Evolutionary conservation across 23 tunicate species (phyloP).

Genomic region (Ciona savignyi): DNA sequence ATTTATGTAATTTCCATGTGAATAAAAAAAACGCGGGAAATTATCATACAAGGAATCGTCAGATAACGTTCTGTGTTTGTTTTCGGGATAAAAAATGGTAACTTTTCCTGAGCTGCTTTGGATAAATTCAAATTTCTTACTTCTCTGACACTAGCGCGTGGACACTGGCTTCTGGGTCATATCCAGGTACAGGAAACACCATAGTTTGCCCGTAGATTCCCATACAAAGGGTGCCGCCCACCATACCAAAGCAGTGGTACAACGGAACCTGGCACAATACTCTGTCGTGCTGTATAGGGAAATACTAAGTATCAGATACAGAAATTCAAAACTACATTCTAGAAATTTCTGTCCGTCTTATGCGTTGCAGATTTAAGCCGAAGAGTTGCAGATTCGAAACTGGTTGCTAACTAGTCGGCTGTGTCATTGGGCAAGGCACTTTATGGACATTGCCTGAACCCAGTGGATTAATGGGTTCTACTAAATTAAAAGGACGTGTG

Average conservation of each 20-base stretch:
- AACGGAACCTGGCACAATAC: slow-evolving; percentile 85
- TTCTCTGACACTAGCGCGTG: slow-evolving; percentile 52
- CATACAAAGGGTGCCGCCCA: slow-evolving; percentile 59
- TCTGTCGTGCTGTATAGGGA: slow-evolving; percentile 37
- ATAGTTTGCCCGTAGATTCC: slow-evolving; percentile 41
- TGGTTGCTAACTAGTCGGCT: too few relatives aligned
- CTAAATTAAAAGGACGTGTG: too few relatives aligned
- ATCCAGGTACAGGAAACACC: slow-evolving; percentile 85
- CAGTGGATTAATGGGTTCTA: too few relatives aligned
- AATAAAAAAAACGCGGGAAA: too few relatives aligned
- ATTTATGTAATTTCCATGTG: too few relatives aligned
- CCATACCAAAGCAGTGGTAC: slow-evolving; percentile 98
- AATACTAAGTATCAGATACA: not conserved
- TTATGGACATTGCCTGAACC: not conserved
- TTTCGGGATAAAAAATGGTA: too few relatives aligned
- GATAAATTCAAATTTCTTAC: slow-evolving; percentile 43
- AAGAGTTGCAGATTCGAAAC: not conserved
- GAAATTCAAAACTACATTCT: not conserved
- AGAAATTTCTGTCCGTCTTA: too few relatives aligned
- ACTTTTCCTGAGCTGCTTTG: too few relatives aligned
- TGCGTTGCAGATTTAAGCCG: too few relatives aligned
- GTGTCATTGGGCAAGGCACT: not conserved
- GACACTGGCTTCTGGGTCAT: slow-evolving; percentile 56
- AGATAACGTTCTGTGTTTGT: too few relatives aligned
- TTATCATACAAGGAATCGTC: too few relatives aligned